phyloP scores from a whole-genome alignment of 2,797 vertebrate species.

The Buceros bicornis region DNA sequence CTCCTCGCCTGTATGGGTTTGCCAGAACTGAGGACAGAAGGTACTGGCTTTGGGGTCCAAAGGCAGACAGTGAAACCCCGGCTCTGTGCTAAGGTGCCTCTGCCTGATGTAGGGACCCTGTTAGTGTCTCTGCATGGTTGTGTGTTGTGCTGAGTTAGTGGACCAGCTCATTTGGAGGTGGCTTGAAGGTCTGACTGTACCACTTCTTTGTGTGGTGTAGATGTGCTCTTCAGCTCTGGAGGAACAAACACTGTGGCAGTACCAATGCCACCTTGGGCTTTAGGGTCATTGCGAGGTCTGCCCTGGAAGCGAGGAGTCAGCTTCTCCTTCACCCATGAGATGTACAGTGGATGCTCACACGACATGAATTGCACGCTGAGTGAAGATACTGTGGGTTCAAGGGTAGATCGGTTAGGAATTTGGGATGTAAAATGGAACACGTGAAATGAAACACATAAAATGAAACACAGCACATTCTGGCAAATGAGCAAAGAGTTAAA shows the following conservation, averaged over 20 bases:
- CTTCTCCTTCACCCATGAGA: background rate
- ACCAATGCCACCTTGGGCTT: background rate
- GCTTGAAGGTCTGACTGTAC: background rate
- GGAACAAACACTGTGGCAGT: background rate
- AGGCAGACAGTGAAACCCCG: background rate
- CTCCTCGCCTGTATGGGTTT: background rate
- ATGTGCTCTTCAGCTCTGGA: background rate
- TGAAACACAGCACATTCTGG: background rate
- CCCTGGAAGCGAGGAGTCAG: background rate
- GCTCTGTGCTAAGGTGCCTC: background rate
- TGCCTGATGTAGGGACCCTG: accelerated
- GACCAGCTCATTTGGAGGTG: background rate
- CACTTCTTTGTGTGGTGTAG: accelerated
- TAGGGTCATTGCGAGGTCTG: background rate
- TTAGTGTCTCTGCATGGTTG: accelerated
- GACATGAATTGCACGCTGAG: background rate
- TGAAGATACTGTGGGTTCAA: background rate
- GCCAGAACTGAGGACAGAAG: background rate
- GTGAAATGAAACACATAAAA: background rate
- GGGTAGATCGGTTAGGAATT: background rate
- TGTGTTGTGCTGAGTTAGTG: background rate
- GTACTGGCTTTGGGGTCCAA: background rate
- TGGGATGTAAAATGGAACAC: background rate
- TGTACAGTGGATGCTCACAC: accelerated
- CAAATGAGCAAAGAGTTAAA: background rate